A percentile compares a stretch with the other conserved stretches of the same genome.
Evolutionary conservation across 2,888 invertebrate species (phyloP).

Genomic region (Pristionchus mayeri): DNA sequence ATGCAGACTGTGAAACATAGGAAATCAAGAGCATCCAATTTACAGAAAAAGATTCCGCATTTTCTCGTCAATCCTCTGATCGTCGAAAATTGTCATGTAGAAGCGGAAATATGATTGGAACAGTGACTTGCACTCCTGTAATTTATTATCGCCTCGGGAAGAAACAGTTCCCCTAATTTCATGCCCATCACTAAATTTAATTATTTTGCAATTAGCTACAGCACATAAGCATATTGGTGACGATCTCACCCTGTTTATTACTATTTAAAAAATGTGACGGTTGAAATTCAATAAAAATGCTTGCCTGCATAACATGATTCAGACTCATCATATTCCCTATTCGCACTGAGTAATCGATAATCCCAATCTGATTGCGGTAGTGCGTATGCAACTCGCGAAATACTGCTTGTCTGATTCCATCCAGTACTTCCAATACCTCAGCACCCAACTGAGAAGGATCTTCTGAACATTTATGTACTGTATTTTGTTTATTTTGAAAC

Average conservation of each 20-base stretch:
- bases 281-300: too few species aligned
- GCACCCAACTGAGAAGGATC: background rate
- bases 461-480: background rate
- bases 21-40: background rate
- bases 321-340: background rate
- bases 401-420: background rate
- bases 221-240: too few species aligned
- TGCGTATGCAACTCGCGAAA: background rate
- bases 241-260: too few species aligned
- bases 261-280: too few species aligned
- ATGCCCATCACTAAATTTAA: too few species aligned
- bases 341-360: slow-evolving; percentile 1
- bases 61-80: background rate
- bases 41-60: background rate
- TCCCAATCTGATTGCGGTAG: background rate
- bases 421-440: background rate
- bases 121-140: background rate
- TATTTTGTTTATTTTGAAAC: background rate
- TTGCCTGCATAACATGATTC: slow-evolving; percentile 4
- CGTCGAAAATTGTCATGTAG: background rate
- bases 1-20: too few species aligned
- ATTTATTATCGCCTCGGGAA: too few species aligned
- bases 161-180: too few species aligned
- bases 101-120: slow-evolving; percentile 1
- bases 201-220: too few species aligned